These are phyloP conservation scores for Tachystola acroxantha DNA, from an alignment of 2,888 invertebrate species.

Conservation along the genomic window DNA sequence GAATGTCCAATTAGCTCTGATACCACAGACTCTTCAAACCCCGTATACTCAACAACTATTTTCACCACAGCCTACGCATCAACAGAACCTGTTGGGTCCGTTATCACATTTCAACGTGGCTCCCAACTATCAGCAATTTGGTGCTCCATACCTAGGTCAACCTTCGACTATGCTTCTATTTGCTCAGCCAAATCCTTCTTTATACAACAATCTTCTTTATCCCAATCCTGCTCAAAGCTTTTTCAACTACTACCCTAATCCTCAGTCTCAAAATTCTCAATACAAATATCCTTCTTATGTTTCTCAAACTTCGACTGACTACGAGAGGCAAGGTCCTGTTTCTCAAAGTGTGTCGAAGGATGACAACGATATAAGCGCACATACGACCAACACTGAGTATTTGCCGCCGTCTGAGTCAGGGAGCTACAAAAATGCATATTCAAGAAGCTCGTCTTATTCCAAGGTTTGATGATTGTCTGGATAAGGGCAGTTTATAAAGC, in stretches of 20 bases:
- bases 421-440: conserved; percentile 52
- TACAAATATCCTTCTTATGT: conserved; percentile 47
- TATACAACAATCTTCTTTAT: conserved; percentile 52
- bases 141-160: conserved; percentile 48
- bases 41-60: conserved; percentile 45
- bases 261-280: conserved; percentile 52
- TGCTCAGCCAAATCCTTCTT: conserved; percentile 50
- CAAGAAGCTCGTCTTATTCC: conserved; percentile 41
- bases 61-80: conserved; percentile 30
- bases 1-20: conserved; percentile 52
- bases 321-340: conserved; percentile 48
- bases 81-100: conserved; percentile 30
- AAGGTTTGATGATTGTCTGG: conserved; percentile 30
- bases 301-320: conserved; percentile 41
- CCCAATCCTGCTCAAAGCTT: conserved; percentile 52
- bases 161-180: conserved; percentile 56
- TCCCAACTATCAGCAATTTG: conserved; percentile 43
- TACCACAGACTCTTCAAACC: conserved; percentile 47
- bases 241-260: conserved; percentile 62
- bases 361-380: conserved; percentile 48
- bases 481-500: too few relatives aligned
- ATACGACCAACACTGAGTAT: conserved; percentile 41
- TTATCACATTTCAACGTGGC: conserved; percentile 41
- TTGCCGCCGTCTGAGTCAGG: conserved; percentile 44
- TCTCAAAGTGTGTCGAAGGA: conserved; percentile 49